phyloP scores from a whole-genome alignment of 1,140 invertebrate genomes.

The Bombus huntii region DNA sequence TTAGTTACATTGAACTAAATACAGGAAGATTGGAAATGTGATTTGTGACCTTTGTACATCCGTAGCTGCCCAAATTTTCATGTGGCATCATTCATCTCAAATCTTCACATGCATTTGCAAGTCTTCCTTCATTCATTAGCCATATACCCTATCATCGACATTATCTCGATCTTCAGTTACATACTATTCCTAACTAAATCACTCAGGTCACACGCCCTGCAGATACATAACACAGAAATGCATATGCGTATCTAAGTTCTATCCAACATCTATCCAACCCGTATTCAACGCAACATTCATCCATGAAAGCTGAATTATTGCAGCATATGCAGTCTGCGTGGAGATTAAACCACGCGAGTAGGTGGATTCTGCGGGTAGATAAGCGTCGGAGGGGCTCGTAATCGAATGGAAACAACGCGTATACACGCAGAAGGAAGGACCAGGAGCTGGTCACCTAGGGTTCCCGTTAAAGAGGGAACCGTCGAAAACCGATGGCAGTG shows the following conservation, averaged over 20 bases:
- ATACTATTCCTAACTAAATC: not conserved
- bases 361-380: not conserved
- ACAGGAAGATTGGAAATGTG: no score
- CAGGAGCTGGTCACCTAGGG: not conserved
- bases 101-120: not conserved
- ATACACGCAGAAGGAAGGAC: not conserved
- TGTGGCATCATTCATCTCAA: not conserved
- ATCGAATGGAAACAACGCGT: not conserved
- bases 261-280: no score
- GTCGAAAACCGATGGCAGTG: slow-evolving; percentile 43
- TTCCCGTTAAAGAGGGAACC: slow-evolving; percentile 38
- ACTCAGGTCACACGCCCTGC: no score
- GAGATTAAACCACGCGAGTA: not conserved
- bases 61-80: not conserved
- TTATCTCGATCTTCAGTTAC: not conserved
- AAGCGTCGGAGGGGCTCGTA: not conserved
- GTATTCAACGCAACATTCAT: no score
- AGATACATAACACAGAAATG: no score
- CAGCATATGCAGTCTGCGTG: not conserved
- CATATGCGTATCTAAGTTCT: no score
- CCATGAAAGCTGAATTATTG: not conserved
- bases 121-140: no score
- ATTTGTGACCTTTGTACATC: no score
- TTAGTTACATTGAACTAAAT: no score
- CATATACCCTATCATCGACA: not conserved